A percentile compares a stretch with the other conserved stretches of the same genome.
Evolutionary conservation across 2,113 vertebrate species (phyloP).

Genomic region (Carollia perspicillata): DNA sequence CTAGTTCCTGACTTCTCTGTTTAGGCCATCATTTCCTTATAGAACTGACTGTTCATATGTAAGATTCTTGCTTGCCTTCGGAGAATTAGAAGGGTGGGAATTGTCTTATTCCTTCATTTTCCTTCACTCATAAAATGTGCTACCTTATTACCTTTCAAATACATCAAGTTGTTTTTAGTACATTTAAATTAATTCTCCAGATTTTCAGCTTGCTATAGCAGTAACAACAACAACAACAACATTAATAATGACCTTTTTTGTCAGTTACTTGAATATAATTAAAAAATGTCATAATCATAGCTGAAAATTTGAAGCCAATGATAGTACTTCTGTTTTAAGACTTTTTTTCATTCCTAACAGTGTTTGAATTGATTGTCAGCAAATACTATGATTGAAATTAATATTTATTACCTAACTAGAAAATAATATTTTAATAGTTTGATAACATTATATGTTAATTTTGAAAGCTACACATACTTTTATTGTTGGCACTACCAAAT

Average conservation of each 20-base stretch:
- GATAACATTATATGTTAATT: slow-evolving; percentile 57
- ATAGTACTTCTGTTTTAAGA: background rate
- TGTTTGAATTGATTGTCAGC: slow-evolving; percentile 60
- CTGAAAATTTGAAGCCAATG: background rate
- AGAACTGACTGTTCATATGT: background rate
- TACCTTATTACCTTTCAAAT: background rate
- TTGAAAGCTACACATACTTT: slow-evolving; percentile 54
- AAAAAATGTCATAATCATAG: background rate
- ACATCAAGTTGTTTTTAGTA: background rate
- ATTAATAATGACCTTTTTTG: background rate
- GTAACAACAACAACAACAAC: background rate
- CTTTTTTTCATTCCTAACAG: background rate
- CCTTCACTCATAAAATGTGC: background rate
- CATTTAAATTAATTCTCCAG: background rate
- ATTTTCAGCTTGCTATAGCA: background rate
- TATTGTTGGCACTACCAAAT: slow-evolving; percentile 32
- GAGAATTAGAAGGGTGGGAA: background rate
- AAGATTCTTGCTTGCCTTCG: background rate
- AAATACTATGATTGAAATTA: slow-evolving; percentile 62
- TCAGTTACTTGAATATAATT: slow-evolving; percentile 5
- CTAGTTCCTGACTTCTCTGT: background rate
- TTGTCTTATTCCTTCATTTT: background rate
- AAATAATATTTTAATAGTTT: slow-evolving; percentile 75
- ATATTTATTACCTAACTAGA: slow-evolving; percentile 68
- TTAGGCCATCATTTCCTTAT: background rate